Evolutionary conservation across 2,113 vertebrate species (phyloP).

Genomic region (Melanostigma gelatinosum): DNA sequence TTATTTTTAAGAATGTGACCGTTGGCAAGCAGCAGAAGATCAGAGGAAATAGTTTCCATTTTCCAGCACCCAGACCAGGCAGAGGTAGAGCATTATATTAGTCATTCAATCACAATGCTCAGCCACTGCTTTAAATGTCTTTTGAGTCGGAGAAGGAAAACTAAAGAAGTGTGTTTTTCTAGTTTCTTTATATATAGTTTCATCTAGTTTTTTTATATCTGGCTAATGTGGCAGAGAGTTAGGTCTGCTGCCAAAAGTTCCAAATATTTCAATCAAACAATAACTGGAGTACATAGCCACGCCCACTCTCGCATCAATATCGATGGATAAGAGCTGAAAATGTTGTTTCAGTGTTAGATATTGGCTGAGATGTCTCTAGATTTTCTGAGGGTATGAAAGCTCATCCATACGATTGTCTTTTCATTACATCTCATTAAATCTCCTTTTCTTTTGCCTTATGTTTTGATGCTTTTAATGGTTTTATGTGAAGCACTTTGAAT

Average conservation of each 20-base stretch:
- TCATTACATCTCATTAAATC: too few relatives aligned
- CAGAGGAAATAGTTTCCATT: slow-evolving; percentile 1
- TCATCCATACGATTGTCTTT: background rate
- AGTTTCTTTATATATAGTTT: too few relatives aligned
- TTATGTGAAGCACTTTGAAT: too few relatives aligned
- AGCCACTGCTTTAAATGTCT: background rate
- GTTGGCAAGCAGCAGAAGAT: background rate
- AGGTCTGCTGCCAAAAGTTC: background rate
- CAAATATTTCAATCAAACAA: background rate
- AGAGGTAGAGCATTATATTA: fast-evolving
- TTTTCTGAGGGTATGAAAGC: background rate
- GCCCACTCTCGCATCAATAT: background rate
- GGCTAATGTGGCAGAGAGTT: background rate
- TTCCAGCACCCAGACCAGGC: background rate
- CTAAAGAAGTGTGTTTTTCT: background rate
- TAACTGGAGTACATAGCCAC: background rate
- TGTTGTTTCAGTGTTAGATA: background rate
- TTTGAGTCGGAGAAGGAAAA: background rate
- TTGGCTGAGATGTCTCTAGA: background rate
- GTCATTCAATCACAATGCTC: background rate
- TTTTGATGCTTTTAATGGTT: too few relatives aligned
- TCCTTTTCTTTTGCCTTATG: too few relatives aligned
- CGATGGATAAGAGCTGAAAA: background rate
- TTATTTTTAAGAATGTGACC: background rate
- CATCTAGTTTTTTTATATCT: background rate